Base-by-base conservation (phyloP, 2,797 vertebrate genomes). In the Eulemur rubriventer region DNA sequence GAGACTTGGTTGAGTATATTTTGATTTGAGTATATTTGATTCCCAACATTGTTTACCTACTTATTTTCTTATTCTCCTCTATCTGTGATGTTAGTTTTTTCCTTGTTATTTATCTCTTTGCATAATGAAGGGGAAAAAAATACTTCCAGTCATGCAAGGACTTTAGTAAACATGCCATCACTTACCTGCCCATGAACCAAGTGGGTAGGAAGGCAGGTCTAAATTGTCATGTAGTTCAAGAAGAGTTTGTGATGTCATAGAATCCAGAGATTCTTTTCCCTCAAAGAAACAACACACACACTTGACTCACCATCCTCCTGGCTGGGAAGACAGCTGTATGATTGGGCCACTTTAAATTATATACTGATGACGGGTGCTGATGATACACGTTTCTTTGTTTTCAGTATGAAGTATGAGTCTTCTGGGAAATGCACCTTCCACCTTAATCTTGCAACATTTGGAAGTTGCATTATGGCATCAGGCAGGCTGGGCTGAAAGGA, bases 21-120 rank as follows among this genome's bases (percentile, higher is more conserved):
- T 26, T 67, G 48, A 8, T 43, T 43, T 43, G 43, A 43, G 43
- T 43, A 43, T 43, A 43, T 43, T 43, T 43, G 43, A 50, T 83
- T 79, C 50, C 30, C 28, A 17, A 89, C 48, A 35, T 63, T 95
- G 14, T 76, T 70, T 52, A 33, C 61, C 35, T 86, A 1, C 41
- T 89, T 89, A 33, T 75, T 65, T 92, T 86, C 63, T 89, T 81
- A 80, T 75, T 92, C 28, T 82, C 8, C 22, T 88, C 33, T 92
- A 4, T 50, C n/a, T 57, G 17, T 50, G 41, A 43, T 14, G 10
- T 65, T 92, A 48, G 4, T 85, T 92, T 48, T 70, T 89, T 20
- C 24, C 63, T 85, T 76, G 28, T 89, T 91, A 12, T 78, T 82
- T 75, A 33, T 86, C 13, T 95, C 10, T 94, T 84, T 84, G 43